These are phyloP conservation scores for Zosterops japonicus DNA, from an alignment of 2,113 vertebrate genomes.

Conservation along the genomic window DNA sequence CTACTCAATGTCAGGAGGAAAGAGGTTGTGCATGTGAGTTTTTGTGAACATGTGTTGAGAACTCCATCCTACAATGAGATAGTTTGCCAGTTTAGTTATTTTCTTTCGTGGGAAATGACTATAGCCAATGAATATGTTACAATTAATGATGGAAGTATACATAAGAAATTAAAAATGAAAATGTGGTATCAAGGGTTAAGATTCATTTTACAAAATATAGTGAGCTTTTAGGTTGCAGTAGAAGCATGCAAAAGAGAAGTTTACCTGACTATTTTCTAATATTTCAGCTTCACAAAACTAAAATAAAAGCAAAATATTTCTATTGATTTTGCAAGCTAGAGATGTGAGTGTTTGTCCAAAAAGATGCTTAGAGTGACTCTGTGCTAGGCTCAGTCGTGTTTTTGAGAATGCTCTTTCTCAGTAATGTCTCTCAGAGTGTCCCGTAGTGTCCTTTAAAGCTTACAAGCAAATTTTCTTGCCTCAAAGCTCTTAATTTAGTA, in stretches of 20 bases:
- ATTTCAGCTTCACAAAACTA: constrained; percentile 10
- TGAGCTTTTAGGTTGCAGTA: not conserved
- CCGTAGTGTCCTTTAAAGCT: not conserved
- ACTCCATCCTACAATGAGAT: not conserved
- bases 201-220: not conserved
- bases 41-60: not conserved
- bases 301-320: constrained; percentile 21
- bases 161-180: constrained; percentile 12
- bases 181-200: not conserved
- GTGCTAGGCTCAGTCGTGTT: not conserved
- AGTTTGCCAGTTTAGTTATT: not conserved
- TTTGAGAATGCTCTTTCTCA: not conserved
- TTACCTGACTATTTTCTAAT: not conserved
- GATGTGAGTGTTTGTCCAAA: not conserved
- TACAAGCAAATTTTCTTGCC: not conserved
- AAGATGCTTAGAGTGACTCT: constrained; percentile 16
- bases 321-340: not conserved
- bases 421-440: not conserved
- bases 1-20: not conserved
- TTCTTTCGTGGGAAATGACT: not conserved
- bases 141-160: not conserved
- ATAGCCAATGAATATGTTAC: not conserved
- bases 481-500: not conserved
- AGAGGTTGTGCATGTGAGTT: not conserved
- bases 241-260: not conserved